Evolutionary conservation across 2,888 invertebrate genomes (phyloP).

Genomic region (Seladonia tumulorum): DNA sequence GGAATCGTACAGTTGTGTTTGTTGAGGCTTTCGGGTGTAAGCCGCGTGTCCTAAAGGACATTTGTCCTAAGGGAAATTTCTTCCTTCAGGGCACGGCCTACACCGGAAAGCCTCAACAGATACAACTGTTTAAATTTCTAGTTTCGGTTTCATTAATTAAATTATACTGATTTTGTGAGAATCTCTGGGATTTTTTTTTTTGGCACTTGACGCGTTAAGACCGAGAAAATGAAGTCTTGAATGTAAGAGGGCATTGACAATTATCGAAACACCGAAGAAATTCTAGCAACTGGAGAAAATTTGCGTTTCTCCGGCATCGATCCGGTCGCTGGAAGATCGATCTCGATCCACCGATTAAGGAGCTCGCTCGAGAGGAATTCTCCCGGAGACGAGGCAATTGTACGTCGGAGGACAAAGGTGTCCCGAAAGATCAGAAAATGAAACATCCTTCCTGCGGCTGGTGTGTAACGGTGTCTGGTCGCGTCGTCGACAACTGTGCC

Average conservation of each 20-base stretch:
- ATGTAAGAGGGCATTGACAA: background rate
- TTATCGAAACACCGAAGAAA: background rate
- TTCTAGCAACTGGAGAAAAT: background rate
- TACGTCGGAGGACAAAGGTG: conserved; percentile 12
- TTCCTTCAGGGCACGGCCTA: no score
- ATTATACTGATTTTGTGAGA: no score
- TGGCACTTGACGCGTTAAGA: no score
- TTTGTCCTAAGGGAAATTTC: no score
- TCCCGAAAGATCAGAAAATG: conserved; percentile 37
- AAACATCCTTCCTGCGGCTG: conserved; percentile 14
- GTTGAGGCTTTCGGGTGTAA: no score
- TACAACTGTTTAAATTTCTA: no score
- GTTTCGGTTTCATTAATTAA: no score
- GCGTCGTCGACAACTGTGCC: conserved; percentile 19
- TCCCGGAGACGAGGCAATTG: conserved; percentile 9
- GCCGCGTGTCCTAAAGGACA: no score
- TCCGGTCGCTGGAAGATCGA: background rate
- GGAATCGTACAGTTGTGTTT: no score
- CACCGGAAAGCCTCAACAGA: no score
- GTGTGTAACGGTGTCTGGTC: background rate
- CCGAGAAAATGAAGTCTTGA: no score
- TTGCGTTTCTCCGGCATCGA: background rate
- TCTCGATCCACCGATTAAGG: background rate
- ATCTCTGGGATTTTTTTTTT: no score
- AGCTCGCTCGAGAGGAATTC: background rate